phyloP scores from a whole-genome alignment of 2,888 invertebrate species.

The Leucozona laternaria region DNA sequence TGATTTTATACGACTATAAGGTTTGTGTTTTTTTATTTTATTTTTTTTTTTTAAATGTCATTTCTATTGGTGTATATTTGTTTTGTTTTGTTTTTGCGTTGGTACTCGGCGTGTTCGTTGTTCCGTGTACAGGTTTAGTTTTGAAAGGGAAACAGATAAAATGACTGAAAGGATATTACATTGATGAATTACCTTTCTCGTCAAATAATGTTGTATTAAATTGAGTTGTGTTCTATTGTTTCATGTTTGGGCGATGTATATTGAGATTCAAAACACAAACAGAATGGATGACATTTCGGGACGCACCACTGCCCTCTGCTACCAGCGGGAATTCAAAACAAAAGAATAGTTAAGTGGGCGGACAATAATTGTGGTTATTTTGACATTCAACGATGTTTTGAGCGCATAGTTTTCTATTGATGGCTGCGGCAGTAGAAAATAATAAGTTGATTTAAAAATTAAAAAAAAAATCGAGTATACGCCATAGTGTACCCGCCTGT shows the following conservation, averaged over 20 bases:
- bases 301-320: background rate
- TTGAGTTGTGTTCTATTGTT: conserved; percentile 33
- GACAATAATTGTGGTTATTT: background rate
- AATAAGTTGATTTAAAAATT: background rate
- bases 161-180: conserved; percentile 24
- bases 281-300: background rate
- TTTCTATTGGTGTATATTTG: conserved; percentile 8
- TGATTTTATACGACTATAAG: background rate
- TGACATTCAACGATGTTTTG: background rate
- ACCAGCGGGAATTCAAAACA: background rate
- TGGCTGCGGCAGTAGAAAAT: background rate
- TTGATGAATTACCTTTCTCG: conserved; percentile 56
- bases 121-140: conserved; percentile 37
- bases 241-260: conserved; percentile 50
- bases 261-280: conserved; percentile 27
- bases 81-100: background rate
- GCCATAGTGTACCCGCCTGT: background rate
- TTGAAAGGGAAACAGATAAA: conserved; percentile 41
- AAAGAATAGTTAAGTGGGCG: background rate
- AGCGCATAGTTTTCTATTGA: background rate
- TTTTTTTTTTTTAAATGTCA: conserved; percentile 47
- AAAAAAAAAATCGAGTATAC: background rate
- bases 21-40: background rate
- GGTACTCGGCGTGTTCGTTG: background rate
- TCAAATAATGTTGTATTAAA: conserved; percentile 52